Evolutionary conservation across 2,888 invertebrate species (phyloP).

Genomic region (Augiades crinisus): DNA sequence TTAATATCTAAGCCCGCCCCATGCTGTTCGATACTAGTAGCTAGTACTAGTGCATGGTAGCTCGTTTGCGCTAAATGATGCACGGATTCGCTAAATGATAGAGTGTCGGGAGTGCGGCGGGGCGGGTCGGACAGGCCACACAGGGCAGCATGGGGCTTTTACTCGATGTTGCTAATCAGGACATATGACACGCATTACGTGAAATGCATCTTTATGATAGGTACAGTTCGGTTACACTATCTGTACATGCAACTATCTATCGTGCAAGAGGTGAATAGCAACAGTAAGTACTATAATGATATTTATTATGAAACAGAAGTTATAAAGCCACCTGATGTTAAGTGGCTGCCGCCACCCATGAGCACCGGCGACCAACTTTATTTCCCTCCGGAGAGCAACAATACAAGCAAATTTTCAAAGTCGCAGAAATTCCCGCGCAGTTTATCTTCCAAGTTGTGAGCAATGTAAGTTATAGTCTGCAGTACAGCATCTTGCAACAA

Average conservation of each 20-base stretch:
- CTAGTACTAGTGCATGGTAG: not conserved
- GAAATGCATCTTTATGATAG: not conserved
- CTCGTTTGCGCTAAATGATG: slow-evolving; percentile 12
- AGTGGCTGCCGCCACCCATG: no score
- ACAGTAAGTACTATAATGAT: no score
- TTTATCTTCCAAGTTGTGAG: slow-evolving; percentile 5
- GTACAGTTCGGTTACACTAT: no score
- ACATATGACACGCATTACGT: slow-evolving; percentile 12
- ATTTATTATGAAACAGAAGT: no score
- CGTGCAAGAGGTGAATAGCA: no score
- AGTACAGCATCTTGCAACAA: slow-evolving; percentile 11
- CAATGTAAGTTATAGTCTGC: slow-evolving; percentile 14
- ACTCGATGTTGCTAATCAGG: slow-evolving; percentile 8
- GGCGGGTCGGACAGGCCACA: not conserved
- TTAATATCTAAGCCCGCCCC: no score
- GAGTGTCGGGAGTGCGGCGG: slow-evolving; percentile 11
- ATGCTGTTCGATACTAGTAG: no score
- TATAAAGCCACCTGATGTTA: no score
- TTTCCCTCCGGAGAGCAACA: no score
- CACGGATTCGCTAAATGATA: slow-evolving; percentile 23
- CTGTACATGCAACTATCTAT: no score
- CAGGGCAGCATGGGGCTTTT: not conserved
- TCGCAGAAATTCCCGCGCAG: not conserved
- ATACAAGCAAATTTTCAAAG: slow-evolving; percentile 14
- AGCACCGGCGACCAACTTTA: no score